phyloP scores from a whole-genome alignment of 2,113 vertebrate genomes.

The Hemiscyllium ocellatum region DNA sequence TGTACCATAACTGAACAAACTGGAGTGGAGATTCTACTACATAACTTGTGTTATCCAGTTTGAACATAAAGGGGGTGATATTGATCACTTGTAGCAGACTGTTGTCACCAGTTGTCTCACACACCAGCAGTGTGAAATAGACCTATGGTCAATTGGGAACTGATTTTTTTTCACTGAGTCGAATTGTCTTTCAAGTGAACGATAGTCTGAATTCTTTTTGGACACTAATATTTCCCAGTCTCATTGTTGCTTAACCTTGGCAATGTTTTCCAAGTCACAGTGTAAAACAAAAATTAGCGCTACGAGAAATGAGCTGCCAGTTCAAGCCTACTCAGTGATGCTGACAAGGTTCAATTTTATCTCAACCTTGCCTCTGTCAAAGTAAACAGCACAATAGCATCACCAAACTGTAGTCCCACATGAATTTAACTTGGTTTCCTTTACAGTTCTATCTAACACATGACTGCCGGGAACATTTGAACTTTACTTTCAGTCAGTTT shows the following conservation, averaged over 20 bases:
- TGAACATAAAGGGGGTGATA: not conserved
- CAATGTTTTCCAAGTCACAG: not conserved
- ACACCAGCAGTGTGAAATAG: not conserved
- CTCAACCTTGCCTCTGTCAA: not conserved
- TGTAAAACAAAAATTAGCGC: not conserved
- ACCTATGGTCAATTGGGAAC: not conserved
- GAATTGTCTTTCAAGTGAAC: no score
- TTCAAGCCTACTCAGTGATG: no score
- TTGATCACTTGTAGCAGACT: not conserved
- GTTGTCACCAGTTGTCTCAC: not conserved
- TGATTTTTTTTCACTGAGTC: no score
- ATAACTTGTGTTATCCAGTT: not conserved
- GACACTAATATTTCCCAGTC: not conserved
- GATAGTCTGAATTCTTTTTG: not conserved
- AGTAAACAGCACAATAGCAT: not conserved
- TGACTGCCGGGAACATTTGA: not conserved
- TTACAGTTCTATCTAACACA: not conserved
- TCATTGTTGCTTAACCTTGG: not conserved
- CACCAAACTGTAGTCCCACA: not conserved
- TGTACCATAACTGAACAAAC: not conserved
- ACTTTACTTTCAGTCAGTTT: not conserved
- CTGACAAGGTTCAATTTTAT: not conserved
- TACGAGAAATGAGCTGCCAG: not conserved
- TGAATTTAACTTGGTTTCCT: not conserved
- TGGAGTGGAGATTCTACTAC: not conserved